Base-by-base conservation (phyloP, 2,113 vertebrate species). In the Heliornis fulica region DNA sequence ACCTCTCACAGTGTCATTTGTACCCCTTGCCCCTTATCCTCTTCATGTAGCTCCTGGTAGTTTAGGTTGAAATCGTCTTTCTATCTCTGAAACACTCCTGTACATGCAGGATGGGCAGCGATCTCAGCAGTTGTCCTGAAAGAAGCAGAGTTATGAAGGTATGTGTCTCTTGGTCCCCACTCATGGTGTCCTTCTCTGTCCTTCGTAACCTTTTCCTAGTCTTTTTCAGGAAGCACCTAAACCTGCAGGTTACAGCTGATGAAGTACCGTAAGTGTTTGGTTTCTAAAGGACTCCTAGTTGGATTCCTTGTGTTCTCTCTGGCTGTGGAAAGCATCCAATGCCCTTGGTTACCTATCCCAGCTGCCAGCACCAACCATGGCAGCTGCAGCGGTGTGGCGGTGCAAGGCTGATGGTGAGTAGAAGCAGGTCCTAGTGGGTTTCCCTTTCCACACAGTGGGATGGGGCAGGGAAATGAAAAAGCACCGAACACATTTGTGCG, bases 311-410 rank as follows among this genome's bases (percentile, higher is more conserved):
- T 45, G n/a, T 11, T 45, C 8, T 65, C 15, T 61, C 61, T 72
- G 60, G 41, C 77, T 45, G 21, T 5, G 6, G 32, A 32, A 79
- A 60, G 51, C 60, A 11, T n/a, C 31, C 21, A 36, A 38, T 91
- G 26, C 0, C 8, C 13, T 14, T 10, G 17, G 19, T 70, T 56
- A 81, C 25, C 41, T 46, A 7, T 56, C 81, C 19, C 46, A 48
- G 34, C 21, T 51, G 50, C 10, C 1, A 5, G 20, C 25, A 64
- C 20, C 40, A 74, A 0, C 36, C 43, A 0, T 7, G 14, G 36
- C 2, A 1, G 69, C 54, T 56, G 45, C 63, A 76, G 89, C 23
- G 63, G 60, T 14, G 61, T 56, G 28, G 53, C 3, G 3, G 10
- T 34, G 13, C 15, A 60, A 50, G 11, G 15, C 15, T 46, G 50